Evolutionary conservation across 2,113 vertebrate species (phyloP).

Genomic region (Crotophaga sulcirostris): DNA sequence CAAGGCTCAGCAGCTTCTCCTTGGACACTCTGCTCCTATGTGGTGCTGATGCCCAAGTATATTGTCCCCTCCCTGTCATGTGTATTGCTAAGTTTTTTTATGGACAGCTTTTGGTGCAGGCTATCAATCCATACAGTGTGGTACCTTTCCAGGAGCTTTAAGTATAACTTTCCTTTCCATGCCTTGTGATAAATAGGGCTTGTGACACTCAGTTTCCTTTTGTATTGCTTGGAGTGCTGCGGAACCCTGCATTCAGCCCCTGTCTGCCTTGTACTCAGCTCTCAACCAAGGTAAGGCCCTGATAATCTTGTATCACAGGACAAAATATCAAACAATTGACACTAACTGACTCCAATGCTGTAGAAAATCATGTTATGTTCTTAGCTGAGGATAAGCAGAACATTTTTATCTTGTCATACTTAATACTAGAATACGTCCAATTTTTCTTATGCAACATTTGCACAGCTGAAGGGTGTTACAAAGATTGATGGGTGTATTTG

Average conservation of each 20-base stretch:
- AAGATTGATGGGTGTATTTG: background rate
- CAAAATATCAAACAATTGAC: background rate
- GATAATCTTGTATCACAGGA: background rate
- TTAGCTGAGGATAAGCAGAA: background rate
- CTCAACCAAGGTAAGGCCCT: background rate
- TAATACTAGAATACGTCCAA: background rate
- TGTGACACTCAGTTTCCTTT: background rate
- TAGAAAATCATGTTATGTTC: background rate
- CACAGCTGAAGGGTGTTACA: background rate
- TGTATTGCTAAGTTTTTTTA: background rate
- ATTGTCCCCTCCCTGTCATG: background rate
- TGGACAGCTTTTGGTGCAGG: rapidly evolving
- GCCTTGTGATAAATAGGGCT: background rate
- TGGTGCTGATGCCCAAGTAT: background rate
- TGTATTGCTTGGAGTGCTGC: background rate
- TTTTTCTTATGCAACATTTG: background rate
- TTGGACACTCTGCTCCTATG: background rate
- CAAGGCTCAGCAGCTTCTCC: background rate
- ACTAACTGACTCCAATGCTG: background rate
- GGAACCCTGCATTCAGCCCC: background rate
- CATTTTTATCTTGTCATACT: rapidly evolving
- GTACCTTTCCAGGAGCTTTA: background rate
- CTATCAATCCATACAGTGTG: background rate
- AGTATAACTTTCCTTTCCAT: background rate
- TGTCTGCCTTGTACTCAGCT: background rate